Evolutionary conservation across 1,140 invertebrate genomes (phyloP).

Genomic region (Aphelenchoides fujianensis): DNA sequence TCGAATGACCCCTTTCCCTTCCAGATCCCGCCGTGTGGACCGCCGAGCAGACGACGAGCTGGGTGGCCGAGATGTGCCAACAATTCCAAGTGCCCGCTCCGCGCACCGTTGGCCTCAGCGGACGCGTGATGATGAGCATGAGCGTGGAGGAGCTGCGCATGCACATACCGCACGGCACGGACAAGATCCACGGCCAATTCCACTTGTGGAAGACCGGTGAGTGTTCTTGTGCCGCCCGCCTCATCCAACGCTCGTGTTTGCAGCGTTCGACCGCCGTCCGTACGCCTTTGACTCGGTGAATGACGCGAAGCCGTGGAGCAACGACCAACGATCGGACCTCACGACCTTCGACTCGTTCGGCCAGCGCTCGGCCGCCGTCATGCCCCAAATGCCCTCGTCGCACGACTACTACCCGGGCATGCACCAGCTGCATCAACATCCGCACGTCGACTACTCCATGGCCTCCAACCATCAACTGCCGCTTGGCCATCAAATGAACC

Average conservation of each 20-base stretch:
- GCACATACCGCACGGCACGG: slow-evolving; percentile 56
- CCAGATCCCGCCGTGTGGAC: slow-evolving; percentile 63
- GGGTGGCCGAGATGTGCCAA: slow-evolving; percentile 62
- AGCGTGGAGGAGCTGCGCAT: slow-evolving; percentile 59
- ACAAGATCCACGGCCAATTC: slow-evolving; percentile 62
- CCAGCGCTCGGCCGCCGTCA: neutral
- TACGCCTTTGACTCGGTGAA: no score
- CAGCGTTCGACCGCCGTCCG: no score
- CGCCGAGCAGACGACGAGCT: slow-evolving; percentile 59
- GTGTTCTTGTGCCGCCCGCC: no score
- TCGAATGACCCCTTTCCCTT: neutral
- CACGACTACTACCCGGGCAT: slow-evolving; percentile 1
- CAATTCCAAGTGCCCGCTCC: slow-evolving; percentile 53
- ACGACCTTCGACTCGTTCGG: neutral
- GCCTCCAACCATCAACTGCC: slow-evolving; percentile 6
- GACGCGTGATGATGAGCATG: slow-evolving; percentile 58
- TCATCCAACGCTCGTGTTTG: neutral
- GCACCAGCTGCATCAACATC: slow-evolving; percentile 1
- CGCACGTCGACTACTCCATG: slow-evolving; percentile 12
- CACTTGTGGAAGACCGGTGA: slow-evolving; percentile 65
- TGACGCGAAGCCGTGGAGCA: no score
- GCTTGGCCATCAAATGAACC: neutral
- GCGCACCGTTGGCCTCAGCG: slow-evolving; percentile 52
- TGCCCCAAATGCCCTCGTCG: neutral
- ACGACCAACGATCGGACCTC: no score